Base-by-base conservation (phyloP, 2,113 vertebrate species). In the Neofelis nebulosa region DNA sequence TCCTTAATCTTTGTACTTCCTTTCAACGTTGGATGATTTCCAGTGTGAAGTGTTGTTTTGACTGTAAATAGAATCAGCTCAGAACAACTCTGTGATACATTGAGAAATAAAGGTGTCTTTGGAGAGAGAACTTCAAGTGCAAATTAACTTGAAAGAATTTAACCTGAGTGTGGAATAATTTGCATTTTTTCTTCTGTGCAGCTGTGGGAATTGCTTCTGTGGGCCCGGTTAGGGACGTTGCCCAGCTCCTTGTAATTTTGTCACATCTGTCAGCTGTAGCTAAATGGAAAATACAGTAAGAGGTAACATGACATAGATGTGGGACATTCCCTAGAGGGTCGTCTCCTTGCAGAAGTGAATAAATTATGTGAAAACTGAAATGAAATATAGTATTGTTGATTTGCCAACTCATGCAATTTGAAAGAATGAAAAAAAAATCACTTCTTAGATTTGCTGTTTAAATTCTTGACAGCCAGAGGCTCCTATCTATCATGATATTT, bases 131-230 rank as follows among this genome's bases (percentile, higher is more conserved):
- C 90, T 93, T 97, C 91, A 97, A 97, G 94, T 94, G 96, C 97
- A 98, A 97, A 98, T 98, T 97, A 96, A 97, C 97, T 97, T 96
- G 97, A 95, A 98, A 95, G 97, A 92, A 96, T 97, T 97, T 97
- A 96, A 96, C 93, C 94, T 96, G 94, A 92, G 55, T 94, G 92
- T 94, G 81, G 95, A 95, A 92, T 98, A 95, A 98, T 98, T 98
- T 94, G 66, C 83, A 84, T 90, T 74, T 94, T 95, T 95, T 97
- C 89, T 92, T 95, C n/a, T 25, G 61, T 91, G 73, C 76, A 95
- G 94, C 91, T 94, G 92, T 93, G 97, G 97, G 95, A 97, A 97
- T 96, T 97, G 94, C 93, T 97, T 88, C 52, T 74, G n/a, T 52
- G 89, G 73, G 66, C 95, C 71, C 45, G 27, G 31, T 81, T 95